phyloP scores from a whole-genome alignment of 2,113 vertebrate genomes.

The Engraulis encrasicolus region DNA sequence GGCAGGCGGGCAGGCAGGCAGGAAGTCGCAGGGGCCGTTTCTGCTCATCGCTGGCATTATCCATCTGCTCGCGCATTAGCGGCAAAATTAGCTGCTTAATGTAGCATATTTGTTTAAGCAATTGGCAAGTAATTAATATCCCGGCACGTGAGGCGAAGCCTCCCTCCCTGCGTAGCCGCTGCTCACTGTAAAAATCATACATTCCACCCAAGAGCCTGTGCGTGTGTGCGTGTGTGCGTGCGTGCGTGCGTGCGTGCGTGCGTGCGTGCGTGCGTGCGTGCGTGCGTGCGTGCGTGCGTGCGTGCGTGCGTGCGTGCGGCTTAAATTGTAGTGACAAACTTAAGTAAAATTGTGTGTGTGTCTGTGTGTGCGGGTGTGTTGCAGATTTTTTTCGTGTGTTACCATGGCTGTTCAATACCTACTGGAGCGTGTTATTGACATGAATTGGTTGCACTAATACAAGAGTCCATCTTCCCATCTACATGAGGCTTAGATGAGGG shows the following conservation, averaged over 20 bases:
- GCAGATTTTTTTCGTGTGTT: no score
- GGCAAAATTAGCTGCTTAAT: constrained; percentile 79
- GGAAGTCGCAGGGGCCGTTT: no score
- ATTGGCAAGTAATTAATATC: constrained; percentile 80
- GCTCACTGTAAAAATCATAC: not conserved
- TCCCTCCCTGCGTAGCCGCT: not conserved
- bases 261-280: no score
- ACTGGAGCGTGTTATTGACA: not conserved
- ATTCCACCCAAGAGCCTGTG: not conserved
- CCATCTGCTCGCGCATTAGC: constrained; percentile 74
- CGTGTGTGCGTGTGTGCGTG: not conserved
- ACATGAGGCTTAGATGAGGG: not conserved
- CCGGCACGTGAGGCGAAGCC: constrained; percentile 38
- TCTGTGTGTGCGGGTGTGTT: no score
- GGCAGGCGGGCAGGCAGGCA: no score
- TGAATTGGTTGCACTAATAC: no score
- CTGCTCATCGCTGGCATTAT: constrained; percentile 53
- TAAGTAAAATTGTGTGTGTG: no score
- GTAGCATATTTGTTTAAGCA: constrained; percentile 78
- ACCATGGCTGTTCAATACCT: not conserved
- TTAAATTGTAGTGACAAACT: no score
- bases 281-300: no score
- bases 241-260: no score
- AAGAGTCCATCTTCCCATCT: no score
- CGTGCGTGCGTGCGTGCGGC: no score